These are phyloP conservation scores for Lepus europaeus DNA, from an alignment of 2,113 vertebrate species.

Conservation along the genomic window DNA sequence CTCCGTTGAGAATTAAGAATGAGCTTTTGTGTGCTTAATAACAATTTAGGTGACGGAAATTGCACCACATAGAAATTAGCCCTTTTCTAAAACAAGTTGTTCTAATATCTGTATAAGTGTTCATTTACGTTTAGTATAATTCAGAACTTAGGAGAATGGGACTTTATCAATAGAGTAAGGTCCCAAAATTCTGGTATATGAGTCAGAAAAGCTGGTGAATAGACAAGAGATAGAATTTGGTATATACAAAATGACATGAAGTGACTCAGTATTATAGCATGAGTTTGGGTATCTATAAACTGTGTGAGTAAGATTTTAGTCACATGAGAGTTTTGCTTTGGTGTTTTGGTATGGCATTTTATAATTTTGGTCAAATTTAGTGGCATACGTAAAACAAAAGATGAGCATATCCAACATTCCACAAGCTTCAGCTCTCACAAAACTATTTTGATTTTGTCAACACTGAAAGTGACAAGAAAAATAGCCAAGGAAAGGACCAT, in stretches of 20 bases:
- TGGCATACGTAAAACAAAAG: background rate
- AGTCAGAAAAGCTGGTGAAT: background rate
- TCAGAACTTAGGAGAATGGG: background rate
- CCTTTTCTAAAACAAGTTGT: background rate
- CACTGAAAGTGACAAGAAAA: background rate
- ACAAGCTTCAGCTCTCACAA: background rate
- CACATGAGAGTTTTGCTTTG: background rate
- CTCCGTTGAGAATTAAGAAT: background rate
- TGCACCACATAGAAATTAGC: background rate
- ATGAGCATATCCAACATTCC: background rate
- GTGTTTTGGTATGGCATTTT: background rate
- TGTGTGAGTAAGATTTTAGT: background rate
- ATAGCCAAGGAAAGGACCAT: background rate
- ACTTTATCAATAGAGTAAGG: background rate
- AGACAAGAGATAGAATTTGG: background rate
- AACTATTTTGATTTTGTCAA: background rate
- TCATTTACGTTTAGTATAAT: background rate
- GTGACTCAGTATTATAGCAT: background rate
- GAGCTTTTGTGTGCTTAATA: background rate
- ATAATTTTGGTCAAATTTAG: background rate
- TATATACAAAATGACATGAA: background rate
- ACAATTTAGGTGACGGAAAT: background rate
- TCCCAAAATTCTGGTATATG: background rate
- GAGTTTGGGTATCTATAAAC: background rate
- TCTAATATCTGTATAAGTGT: background rate